These are phyloP conservation scores for Eumaeus atala DNA, from an alignment of 1,140 invertebrate species.

Conservation along the genomic window DNA sequence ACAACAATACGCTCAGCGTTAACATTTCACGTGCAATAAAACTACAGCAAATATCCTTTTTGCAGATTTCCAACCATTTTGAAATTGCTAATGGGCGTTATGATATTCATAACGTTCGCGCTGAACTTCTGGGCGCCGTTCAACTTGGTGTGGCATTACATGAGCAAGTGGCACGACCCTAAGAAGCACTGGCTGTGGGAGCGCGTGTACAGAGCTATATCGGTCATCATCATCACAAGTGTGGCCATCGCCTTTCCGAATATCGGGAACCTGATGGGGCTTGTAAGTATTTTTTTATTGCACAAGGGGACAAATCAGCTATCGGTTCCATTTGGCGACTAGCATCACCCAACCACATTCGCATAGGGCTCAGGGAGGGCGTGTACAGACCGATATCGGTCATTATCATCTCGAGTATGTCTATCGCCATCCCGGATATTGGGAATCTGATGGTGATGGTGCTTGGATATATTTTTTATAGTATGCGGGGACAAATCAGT, in stretches of 20 bases:
- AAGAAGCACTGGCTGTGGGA: conserved; percentile 51
- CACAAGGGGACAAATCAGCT: too few relatives aligned
- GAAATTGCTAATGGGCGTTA: conserved; percentile 51
- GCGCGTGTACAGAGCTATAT: conserved; percentile 45
- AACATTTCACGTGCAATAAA: too few relatives aligned
- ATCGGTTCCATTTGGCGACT: too few relatives aligned
- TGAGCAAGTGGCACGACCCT: conserved; percentile 43
- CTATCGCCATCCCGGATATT: conserved; percentile 55
- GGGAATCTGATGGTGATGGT: conserved; percentile 59
- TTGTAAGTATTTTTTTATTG: conserved; percentile 41
- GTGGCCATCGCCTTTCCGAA: conserved; percentile 58
- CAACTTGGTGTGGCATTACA: conserved; percentile 56
- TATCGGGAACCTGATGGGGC: conserved; percentile 55
- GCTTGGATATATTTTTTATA: too few relatives aligned
- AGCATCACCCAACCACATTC: too few relatives aligned
- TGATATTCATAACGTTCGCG: conserved; percentile 61
- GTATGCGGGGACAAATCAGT: too few relatives aligned
- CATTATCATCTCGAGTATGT: conserved; percentile 38
- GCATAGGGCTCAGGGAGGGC: conserved; percentile 56
- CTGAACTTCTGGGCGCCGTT: conserved; percentile 64
- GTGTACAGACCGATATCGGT: conserved; percentile 46
- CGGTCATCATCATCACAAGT: conserved; percentile 40
- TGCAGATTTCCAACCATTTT: conserved; percentile 53
- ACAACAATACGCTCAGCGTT: too few relatives aligned
- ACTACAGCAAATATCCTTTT: conserved; percentile 14